Percentiles rank a stretch among this genome's conserved stretches.
Evolutionary conservation across 2,113 vertebrate genomes (phyloP).

Genomic region (Dryoscopus gambensis): DNA sequence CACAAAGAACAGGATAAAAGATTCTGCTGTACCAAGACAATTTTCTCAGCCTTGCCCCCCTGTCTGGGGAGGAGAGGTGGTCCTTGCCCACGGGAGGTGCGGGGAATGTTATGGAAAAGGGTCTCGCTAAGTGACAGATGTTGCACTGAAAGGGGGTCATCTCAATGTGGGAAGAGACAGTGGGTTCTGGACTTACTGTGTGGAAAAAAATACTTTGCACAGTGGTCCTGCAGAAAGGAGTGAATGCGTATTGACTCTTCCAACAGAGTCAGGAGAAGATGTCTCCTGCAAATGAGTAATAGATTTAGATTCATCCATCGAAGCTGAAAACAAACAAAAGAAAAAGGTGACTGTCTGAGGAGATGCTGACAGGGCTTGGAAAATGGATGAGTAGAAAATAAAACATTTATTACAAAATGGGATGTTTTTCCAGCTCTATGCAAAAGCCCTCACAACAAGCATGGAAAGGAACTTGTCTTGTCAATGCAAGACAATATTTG

Average conservation of each 20-base stretch:
- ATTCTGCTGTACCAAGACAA: background rate
- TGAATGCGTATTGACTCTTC: background rate
- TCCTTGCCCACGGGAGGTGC: background rate
- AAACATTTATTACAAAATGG: background rate
- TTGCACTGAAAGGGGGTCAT: background rate
- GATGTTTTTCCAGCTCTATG: background rate
- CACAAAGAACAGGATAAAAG: background rate
- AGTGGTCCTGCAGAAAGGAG: background rate
- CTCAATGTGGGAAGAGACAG: background rate
- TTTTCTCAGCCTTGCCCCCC: background rate
- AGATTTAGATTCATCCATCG: background rate
- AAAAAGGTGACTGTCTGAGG: background rate
- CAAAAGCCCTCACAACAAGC: background rate
- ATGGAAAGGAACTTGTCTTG: background rate
- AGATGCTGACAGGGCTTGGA: background rate
- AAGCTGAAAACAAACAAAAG: background rate
- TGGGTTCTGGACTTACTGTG: background rate
- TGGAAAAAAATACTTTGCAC: background rate
- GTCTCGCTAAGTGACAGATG: background rate
- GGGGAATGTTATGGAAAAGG: background rate
- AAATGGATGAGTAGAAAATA: background rate
- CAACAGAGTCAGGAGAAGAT: background rate
- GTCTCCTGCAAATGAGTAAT: background rate
- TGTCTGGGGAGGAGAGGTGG: background rate
- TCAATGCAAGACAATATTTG: background rate